Percentiles rank a stretch among this genome's conserved stretches.
phyloP scores from a whole-genome alignment of 2,797 vertebrate genomes.

The Sebastes kiyomatsui region DNA sequence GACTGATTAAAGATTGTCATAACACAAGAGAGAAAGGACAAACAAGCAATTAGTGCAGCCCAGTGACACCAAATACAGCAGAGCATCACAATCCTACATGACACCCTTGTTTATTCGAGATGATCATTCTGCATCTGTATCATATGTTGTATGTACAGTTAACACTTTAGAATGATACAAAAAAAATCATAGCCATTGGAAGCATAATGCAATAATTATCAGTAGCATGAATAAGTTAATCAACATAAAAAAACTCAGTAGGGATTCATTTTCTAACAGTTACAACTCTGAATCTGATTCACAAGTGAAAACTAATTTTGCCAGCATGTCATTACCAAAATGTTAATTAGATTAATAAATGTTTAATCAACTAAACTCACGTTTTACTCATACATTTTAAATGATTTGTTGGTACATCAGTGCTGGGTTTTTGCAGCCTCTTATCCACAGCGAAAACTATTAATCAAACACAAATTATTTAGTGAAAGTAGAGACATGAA shows the following conservation, averaged over 20 bases:
- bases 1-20: constrained; percentile 51
- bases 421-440: neutral
- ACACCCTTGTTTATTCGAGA: neutral
- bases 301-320: neutral
- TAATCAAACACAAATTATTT: neutral
- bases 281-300: neutral
- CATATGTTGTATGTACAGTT: neutral
- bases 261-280: neutral
- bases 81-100: neutral
- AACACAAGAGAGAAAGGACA: constrained; percentile 44
- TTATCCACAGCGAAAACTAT: neutral
- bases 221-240: neutral
- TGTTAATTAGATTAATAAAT: constrained; percentile 14
- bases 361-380: constrained; percentile 6
- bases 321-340: neutral
- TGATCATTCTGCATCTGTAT: neutral
- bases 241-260: neutral
- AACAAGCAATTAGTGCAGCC: constrained; percentile 58
- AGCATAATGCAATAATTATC: neutral
- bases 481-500: neutral
- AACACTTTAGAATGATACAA: neutral
- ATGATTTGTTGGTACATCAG: neutral
- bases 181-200: neutral
- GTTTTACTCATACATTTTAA: neutral
- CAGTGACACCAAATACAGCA: constrained; percentile 38